phyloP scores from a whole-genome alignment of 2,113 vertebrate species.

The Chrysemys picta region DNA sequence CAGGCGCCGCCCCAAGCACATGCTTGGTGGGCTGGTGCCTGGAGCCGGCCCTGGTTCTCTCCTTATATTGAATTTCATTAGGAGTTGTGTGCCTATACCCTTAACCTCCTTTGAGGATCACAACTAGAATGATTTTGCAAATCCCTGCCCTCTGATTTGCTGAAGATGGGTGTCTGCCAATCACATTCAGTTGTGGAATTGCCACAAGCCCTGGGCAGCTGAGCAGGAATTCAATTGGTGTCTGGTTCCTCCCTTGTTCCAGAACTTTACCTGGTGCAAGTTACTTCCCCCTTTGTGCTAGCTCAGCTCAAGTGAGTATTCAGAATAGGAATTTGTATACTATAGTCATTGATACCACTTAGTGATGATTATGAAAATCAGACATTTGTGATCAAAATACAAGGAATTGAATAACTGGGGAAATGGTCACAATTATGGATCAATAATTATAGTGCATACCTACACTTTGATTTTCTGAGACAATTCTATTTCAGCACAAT shows the following conservation, averaged over 20 bases:
- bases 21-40: too few relatives aligned
- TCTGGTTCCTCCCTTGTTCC: background rate
- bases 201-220: background rate
- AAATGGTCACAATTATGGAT: background rate
- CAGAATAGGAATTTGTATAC: background rate
- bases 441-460: background rate
- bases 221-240: background rate
- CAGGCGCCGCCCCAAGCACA: too few relatives aligned
- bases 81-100: background rate
- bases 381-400: background rate
- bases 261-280: background rate
- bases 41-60: background rate
- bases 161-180: background rate
- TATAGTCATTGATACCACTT: background rate
- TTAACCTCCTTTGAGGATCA: background rate
- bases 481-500: background rate
- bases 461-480: background rate
- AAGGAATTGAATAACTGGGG: background rate
- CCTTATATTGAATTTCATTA: background rate
- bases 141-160: background rate
- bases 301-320: accelerated
- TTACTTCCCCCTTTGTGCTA: accelerated
- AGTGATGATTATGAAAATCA: background rate
- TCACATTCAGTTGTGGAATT: background rate
- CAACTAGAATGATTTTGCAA: background rate